Percentiles rank a stretch among this genome's conserved stretches.
Conservation (phyloP, 2,797 vertebrate species). For the Pogoniulus pusillus region DNA sequence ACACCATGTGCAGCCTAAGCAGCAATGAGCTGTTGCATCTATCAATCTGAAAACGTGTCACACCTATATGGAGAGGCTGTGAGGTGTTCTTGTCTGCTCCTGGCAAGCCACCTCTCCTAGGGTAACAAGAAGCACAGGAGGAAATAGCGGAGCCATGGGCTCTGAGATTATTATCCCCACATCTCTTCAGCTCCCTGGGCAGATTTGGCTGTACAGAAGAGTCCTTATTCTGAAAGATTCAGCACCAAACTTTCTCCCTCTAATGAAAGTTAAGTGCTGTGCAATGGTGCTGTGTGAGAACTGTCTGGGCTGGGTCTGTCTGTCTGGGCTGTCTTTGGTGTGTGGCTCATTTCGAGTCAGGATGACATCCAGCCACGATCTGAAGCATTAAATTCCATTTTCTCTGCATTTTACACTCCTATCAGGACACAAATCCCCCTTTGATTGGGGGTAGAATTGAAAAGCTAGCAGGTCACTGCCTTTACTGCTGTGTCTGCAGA, state of each 20-base stretch:
- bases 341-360: background rate
- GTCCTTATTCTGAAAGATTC: background rate
- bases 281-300: accelerated
- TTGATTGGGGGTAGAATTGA: conserved; percentile 51
- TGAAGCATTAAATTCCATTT: conserved; percentile 42
- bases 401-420: conserved; percentile 33
- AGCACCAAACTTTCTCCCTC: background rate
- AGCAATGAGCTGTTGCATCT: background rate
- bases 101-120: background rate
- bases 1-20: background rate
- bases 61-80: background rate
- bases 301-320: background rate
- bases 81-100: background rate
- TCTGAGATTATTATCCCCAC: background rate
- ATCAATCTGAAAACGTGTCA: background rate
- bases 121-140: accelerated
- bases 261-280: background rate
- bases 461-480: conserved; percentile 46
- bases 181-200: background rate
- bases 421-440: conserved; percentile 54
- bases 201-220: background rate
- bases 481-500: conserved; percentile 18
- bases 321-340: background rate
- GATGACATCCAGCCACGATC: background rate
- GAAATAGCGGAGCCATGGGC: background rate